A percentile compares a stretch with the other conserved stretches of the same genome.
These are phyloP conservation scores for Drosophila prosaltans DNA, from an alignment of 1,140 invertebrate species.

Conservation along the genomic window DNA sequence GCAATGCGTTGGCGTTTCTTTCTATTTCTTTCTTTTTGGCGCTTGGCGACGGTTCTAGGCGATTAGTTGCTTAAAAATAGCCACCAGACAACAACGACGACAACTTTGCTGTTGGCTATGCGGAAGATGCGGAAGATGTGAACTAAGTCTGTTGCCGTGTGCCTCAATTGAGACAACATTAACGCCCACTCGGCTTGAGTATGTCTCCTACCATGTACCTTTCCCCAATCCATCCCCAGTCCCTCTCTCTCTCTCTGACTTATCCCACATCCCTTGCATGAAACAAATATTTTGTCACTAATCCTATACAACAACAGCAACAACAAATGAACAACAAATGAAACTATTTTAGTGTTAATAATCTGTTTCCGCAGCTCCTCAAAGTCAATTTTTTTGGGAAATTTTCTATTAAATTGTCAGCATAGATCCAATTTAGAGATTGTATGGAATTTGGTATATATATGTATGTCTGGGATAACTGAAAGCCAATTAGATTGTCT, in stretches of 20 bases:
- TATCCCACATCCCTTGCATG: neutral
- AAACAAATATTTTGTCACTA: constrained; percentile 19
- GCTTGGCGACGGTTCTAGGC: constrained; percentile 65
- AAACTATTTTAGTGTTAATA: constrained; percentile 22
- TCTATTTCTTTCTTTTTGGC: constrained; percentile 28
- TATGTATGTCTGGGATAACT: neutral
- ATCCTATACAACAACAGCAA: constrained; percentile 14
- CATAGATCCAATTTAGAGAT: neutral
- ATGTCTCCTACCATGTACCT: neutral
- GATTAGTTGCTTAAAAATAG: constrained; percentile 76
- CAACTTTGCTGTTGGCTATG: neutral
- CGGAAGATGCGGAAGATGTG: constrained; percentile 14
- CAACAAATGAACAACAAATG: neutral
- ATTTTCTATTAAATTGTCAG: neutral
- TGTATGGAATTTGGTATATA: neutral
- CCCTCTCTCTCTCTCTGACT: too few relatives aligned
- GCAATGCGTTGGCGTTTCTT: constrained; percentile 30
- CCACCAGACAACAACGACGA: constrained; percentile 49
- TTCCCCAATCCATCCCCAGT: neutral
- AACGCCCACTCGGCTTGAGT: constrained; percentile 13
- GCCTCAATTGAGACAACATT: constrained; percentile 8
- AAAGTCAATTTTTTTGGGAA: neutral
- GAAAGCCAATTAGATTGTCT: neutral
- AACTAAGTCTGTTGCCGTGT: constrained; percentile 13
- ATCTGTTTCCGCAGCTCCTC: constrained; percentile 15